Evolutionary conservation across 1,140 invertebrate genomes (phyloP).

Genomic region (Lasioglossum albipes): DNA sequence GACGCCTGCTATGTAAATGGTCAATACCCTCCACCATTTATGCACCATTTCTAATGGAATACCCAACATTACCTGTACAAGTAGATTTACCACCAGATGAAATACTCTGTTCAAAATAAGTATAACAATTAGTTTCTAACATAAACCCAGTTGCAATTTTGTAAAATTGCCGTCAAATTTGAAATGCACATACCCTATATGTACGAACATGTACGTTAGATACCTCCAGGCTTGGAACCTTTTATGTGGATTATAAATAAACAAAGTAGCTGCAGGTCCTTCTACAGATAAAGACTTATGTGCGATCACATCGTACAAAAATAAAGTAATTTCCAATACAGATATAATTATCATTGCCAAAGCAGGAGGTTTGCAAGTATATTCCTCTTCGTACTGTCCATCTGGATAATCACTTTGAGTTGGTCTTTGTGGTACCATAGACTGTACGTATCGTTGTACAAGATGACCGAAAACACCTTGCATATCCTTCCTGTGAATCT

Average conservation of each 20-base stretch:
- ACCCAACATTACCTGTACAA: slow-evolving; percentile 95
- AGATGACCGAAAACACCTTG: slow-evolving; percentile 82
- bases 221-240: slow-evolving; percentile 95
- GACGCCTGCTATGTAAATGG: slow-evolving; percentile 91
- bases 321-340: slow-evolving; percentile 86
- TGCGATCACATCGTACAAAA: slow-evolving; percentile 83
- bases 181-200: slow-evolving; percentile 88
- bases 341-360: slow-evolving; percentile 91
- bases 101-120: slow-evolving; percentile 81
- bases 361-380: slow-evolving; percentile 91
- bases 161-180: background rate
- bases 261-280: slow-evolving; percentile 87
- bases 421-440: slow-evolving; percentile 79
- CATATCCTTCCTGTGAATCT: slow-evolving; percentile 82
- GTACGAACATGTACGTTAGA: slow-evolving; percentile 97
- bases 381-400: slow-evolving; percentile 91
- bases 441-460: slow-evolving; percentile 80
- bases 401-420: slow-evolving; percentile 81
- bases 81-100: slow-evolving; percentile 94
- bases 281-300: slow-evolving; percentile 73
- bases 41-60: slow-evolving; percentile 97
- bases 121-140: background rate
- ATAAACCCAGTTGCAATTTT: background rate
- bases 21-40: slow-evolving; percentile 92
- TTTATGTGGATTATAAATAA: slow-evolving; percentile 95